Conservation (phyloP, 2,888 invertebrate genomes). For the Encarsia formosa region DNA sequence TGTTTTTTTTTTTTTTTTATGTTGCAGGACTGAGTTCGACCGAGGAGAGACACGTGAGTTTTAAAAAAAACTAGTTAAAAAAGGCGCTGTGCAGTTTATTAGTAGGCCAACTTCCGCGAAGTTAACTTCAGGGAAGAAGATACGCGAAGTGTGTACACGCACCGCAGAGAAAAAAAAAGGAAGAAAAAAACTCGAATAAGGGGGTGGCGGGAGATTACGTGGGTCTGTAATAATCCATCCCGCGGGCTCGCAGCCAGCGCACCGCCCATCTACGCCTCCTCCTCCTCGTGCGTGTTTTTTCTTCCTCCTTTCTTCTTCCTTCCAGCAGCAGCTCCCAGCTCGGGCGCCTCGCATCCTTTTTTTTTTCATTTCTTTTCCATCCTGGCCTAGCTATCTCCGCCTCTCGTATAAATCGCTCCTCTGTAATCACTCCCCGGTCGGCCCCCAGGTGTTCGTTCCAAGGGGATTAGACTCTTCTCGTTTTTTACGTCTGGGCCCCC, state of each 20-base stretch:
- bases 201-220: not conserved
- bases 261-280: conserved; percentile 50
- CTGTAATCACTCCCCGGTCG: conserved; percentile 32
- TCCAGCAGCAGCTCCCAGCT: too few species aligned
- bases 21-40: conserved; percentile 61
- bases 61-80: too few species aligned
- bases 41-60: conserved; percentile 65
- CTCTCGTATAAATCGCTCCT: conserved; percentile 10
- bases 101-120: too few species aligned
- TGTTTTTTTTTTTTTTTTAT: conserved; percentile 33
- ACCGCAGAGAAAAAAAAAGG: conserved; percentile 7
- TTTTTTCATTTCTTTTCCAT: not conserved
- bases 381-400: not conserved
- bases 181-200: conserved; percentile 4
- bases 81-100: too few species aligned
- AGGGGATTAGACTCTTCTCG: not conserved
- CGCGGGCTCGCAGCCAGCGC: conserved; percentile 49
- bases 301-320: not conserved
- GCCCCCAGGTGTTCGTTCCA: conserved; percentile 32
- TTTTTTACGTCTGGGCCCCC: conserved; percentile 13
- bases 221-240: conserved; percentile 50
- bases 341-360: not conserved
- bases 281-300: conserved; percentile 13
- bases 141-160: not conserved
- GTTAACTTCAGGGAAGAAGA: too few species aligned